Base-by-base conservation (phyloP, 2,113 vertebrate species). In the Danionella cerebrum region DNA sequence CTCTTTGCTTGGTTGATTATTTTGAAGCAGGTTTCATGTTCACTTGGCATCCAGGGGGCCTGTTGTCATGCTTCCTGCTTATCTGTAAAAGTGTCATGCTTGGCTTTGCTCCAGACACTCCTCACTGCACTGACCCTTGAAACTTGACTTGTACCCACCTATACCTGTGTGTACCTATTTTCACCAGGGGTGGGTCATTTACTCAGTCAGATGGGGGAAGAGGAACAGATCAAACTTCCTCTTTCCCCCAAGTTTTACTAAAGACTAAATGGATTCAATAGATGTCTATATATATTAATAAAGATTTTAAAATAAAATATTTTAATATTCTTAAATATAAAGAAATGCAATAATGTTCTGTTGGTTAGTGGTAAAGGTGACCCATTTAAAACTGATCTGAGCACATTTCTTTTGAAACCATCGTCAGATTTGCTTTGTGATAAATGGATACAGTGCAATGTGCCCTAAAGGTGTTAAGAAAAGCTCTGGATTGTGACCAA, bases 401-500 rank as follows among this genome's bases (percentile, higher is more conserved):
- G 25, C 14, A 42, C 21, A 16, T 66, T 27, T 29, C 29, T 29
- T 31, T 57, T 29, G 36, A 29, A 64, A 48, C 8, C 12, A 27
- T 16, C 57, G 41, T 65, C 44, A 67, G 53, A 47, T 70, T 67
- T 18, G 16, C 25, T 18, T 67, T 14, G 12, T 2, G 9, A 39
- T 1, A 57, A 64, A 19, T 13, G 36, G 39, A 62, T 62, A 5
- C 50, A 24, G 67, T 62, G 51, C 41, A 48, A 31, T 60, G 39
- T 16, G 36, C 59, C 29, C 45, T 44, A 33, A 62, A 67, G 36
- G 54, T 71, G 25, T 67, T 41, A 48, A 47, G 33, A 44, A 22
- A 41, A 52, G 63, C 60, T 62, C 48, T 55, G 29, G 55, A 52
- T 72, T 70, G 71, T 71, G 71, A 76, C 75, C 75, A 77, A 77